Conservation (phyloP, 1,140 invertebrate species). For the Saccostrea glomerata region DNA sequence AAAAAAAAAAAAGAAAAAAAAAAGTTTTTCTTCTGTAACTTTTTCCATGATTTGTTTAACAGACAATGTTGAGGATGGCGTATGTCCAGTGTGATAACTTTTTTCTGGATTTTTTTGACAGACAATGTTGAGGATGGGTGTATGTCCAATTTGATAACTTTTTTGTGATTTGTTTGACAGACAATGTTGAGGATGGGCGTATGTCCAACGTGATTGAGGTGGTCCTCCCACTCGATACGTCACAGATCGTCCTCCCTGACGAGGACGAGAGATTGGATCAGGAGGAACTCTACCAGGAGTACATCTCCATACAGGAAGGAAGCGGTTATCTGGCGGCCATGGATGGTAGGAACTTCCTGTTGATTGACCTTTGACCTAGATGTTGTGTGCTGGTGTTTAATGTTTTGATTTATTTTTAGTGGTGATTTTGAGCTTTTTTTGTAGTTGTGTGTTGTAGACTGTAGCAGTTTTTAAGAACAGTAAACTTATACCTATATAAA, state of each 20-base stretch:
- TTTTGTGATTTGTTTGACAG: not conserved
- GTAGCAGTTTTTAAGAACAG: too few relatives aligned
- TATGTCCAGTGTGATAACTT: conserved; percentile 78
- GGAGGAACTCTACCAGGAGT: conserved; percentile 77
- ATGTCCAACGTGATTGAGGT: conserved; percentile 78
- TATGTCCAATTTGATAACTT: conserved; percentile 75
- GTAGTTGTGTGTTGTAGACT: too few relatives aligned
- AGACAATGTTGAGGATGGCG: conserved; percentile 63
- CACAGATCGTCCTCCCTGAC: conserved; percentile 70
- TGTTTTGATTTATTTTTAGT: not conserved
- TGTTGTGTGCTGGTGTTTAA: not conserved
- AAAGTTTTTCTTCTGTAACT: too few relatives aligned
- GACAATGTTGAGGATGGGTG: conserved; percentile 64
- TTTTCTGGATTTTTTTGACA: too few relatives aligned
- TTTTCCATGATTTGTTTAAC: not conserved
- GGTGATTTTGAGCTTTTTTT: not conserved
- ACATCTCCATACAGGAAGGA: conserved; percentile 75
- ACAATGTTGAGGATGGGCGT: conserved; percentile 64
- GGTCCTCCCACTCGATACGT: conserved; percentile 72
- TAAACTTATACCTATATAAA: too few relatives aligned
- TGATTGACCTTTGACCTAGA: not conserved
- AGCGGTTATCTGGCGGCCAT: conserved; percentile 72
- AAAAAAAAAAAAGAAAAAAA: too few relatives aligned
- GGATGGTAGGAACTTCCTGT: conserved; percentile 67
- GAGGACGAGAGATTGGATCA: conserved; percentile 67